phyloP scores from a whole-genome alignment of 2,113 vertebrate species.

The Guaruba guarouba region DNA sequence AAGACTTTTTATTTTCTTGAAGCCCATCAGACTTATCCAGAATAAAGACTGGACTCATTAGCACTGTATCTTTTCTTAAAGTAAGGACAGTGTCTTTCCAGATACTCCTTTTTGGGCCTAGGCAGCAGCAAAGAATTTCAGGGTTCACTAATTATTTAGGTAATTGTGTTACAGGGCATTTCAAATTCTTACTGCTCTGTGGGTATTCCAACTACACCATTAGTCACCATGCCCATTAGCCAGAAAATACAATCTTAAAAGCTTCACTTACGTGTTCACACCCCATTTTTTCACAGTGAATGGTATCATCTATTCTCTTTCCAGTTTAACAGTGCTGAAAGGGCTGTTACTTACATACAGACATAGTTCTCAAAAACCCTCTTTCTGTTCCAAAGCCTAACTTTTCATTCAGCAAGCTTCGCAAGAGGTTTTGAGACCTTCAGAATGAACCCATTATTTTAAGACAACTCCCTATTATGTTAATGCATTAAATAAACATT shows the following conservation, averaged over 20 bases:
- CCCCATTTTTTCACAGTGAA: neutral
- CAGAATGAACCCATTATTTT: neutral
- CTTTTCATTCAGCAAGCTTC: neutral
- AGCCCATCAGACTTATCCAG: neutral
- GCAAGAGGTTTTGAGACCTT: neutral
- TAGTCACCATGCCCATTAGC: neutral
- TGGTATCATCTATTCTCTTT: neutral
- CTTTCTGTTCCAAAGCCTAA: neutral
- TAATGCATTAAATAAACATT: neutral
- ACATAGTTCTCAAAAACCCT: neutral
- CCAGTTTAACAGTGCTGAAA: neutral
- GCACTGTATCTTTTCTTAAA: neutral
- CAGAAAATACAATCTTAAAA: neutral
- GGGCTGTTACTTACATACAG: neutral
- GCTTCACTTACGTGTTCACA: neutral
- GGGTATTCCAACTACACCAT: neutral
- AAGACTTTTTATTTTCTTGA: neutral
- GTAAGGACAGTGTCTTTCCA: neutral
- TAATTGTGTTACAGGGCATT: neutral
- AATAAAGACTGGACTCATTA: neutral
- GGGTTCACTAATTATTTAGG: neutral
- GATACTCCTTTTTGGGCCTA: neutral
- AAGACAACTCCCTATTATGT: neutral
- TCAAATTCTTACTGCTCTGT: neutral
- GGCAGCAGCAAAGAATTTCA: neutral